Base-by-base conservation (phyloP, 2,888 invertebrate species). In the Drosophila cyrtoloma region DNA sequence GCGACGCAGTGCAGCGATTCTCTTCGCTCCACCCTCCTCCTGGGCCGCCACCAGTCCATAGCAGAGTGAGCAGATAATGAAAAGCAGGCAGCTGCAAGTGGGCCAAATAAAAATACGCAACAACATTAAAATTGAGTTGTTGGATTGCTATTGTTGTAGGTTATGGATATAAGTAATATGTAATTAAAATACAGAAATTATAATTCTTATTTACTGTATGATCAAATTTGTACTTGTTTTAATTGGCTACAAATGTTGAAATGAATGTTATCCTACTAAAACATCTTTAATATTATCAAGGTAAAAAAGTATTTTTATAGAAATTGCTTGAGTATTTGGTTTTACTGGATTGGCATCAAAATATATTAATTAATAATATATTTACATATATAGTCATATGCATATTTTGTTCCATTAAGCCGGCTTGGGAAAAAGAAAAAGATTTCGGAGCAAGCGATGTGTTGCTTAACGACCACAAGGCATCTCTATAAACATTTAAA, bases 21-120 rank as follows among this genome's bases (percentile, higher is more conserved):
- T 84, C 80, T 92, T 92, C 30, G 83, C 85, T 33, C 84, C 87
- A 5, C 91, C 91, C 51, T 92, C 88, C 30, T 91, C 91, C 62
- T 83, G 79, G 53, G 88, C 81, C n/a, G 77, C 58, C n/a, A 80
- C 81, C 56, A 92, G 70, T 59, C 82, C 80, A 73, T 90, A 92
- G 86, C 86, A 85, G 73, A 92, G 75, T 22, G 83, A 84, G 79
- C 90, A 80, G 69, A 89, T 81, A 47, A 86, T 90, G 67, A 92
- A 89, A 77, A 92, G 82, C 84, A 92, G 85, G 87, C 89, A 86
- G 78, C 92, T 91, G 53, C 9, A 58, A 58, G 10, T 42, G n/a
- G 6, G 1, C 50, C 14, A 50, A 53, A 12, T 16, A 56, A 53
- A n/a, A 42, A n/a, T n/a, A 42, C 42, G 5, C 42, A 42, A 42